These are phyloP conservation scores for Euclidia mi DNA, from an alignment of 2,888 invertebrate species.

Conservation along the genomic window DNA sequence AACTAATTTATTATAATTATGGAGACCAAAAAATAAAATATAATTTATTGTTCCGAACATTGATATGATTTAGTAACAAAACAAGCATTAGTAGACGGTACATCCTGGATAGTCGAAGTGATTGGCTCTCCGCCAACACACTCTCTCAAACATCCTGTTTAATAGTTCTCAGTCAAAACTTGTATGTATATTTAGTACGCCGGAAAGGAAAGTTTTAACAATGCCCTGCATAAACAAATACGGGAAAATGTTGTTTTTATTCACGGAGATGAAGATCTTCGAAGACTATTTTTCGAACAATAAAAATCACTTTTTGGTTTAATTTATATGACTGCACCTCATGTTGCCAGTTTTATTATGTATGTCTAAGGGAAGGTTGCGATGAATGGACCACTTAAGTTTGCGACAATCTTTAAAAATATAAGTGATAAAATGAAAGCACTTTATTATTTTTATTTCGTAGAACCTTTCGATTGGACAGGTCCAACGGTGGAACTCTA, in stretches of 20 bases:
- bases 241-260: neutral
- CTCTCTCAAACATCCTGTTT: constrained; percentile 43
- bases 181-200: constrained; percentile 46
- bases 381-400: no score
- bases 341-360: no score
- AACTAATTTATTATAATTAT: no score
- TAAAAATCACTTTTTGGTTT: neutral
- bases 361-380: no score
- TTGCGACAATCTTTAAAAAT: no score
- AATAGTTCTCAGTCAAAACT: constrained; percentile 50
- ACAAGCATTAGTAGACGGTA: constrained; percentile 31
- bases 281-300: no score
- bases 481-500: no score
- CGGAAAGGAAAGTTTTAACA: constrained; percentile 50
- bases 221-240: constrained; percentile 41
- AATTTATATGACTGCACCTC: no score
- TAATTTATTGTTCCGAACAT: constrained; percentile 35
- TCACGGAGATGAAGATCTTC: no score
- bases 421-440: no score
- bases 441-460: no score
- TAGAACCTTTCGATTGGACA: no score
- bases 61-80: constrained; percentile 50
- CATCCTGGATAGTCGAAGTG: constrained; percentile 34
- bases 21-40: constrained; percentile 1
- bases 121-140: constrained; percentile 48